These are phyloP conservation scores for Cervus canadensis DNA, from an alignment of 2,113 vertebrate species.

Conservation along the genomic window DNA sequence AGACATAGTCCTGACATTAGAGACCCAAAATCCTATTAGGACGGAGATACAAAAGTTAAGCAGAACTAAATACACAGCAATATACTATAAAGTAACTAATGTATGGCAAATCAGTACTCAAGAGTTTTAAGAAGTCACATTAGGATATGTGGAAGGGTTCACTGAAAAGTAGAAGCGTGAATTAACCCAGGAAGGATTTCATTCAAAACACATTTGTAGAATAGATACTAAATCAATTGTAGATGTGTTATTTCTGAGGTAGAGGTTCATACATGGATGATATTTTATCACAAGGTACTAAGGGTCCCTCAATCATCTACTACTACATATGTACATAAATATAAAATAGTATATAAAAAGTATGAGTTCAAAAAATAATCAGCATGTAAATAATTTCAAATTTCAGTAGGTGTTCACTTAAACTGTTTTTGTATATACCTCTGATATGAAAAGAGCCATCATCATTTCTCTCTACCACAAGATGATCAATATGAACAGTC, in stretches of 20 bases:
- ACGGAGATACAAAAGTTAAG: not conserved
- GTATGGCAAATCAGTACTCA: not conserved
- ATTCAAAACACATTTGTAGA: not conserved
- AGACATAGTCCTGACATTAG: not conserved
- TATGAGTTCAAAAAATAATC: not conserved
- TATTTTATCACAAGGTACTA: not conserved
- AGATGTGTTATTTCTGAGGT: not conserved
- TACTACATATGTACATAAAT: not conserved
- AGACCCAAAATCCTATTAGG: not conserved
- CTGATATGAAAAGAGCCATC: constrained; percentile 94
- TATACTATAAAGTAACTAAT: not conserved
- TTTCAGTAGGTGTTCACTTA: not conserved
- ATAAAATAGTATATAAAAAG: not conserved
- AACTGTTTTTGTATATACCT: constrained; percentile 80
- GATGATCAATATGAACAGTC: constrained; percentile 88
- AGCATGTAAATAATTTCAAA: not conserved
- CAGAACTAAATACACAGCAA: not conserved
- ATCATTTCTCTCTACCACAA: constrained; percentile 90
- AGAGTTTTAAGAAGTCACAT: not conserved
- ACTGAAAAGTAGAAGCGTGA: not conserved
- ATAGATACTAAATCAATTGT: not conserved
- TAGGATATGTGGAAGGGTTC: not conserved
- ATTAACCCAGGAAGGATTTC: not conserved
- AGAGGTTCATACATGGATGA: not conserved
- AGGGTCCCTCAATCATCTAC: not conserved